These are phyloP conservation scores for Coregonus clupeaformis DNA, from an alignment of 2,113 vertebrate genomes.

Conservation along the genomic window DNA sequence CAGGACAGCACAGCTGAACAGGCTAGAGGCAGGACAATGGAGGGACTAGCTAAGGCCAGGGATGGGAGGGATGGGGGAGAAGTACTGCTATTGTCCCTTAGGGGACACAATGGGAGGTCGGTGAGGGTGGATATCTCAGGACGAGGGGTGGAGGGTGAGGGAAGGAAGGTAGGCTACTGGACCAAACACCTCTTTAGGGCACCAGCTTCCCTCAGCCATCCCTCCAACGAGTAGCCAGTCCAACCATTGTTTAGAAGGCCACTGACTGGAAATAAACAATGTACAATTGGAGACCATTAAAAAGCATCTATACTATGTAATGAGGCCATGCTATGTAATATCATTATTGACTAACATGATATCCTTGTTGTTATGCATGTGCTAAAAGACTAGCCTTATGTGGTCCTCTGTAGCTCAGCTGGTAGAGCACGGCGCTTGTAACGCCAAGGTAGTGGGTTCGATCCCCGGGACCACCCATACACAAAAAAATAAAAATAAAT, in stretches of 20 bases:
- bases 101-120: neutral
- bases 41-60: neutral
- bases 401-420: no score
- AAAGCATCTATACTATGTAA: neutral
- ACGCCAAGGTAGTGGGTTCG: no score
- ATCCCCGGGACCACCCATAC: no score
- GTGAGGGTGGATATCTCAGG: neutral
- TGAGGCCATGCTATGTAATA: neutral
- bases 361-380: neutral
- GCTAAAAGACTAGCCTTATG: constrained; percentile 3
- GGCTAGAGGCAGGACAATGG: constrained; percentile 2
- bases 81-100: neutral
- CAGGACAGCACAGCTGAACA: constrained; percentile 47
- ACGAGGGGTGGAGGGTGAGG: constrained; percentile 5
- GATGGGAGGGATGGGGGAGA: neutral
- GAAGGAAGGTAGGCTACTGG: neutral
- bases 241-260: no score
- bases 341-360: neutral
- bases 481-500: no score
- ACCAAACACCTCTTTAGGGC: neutral
- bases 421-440: no score
- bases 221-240: no score
- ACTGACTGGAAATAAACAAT: neutral
- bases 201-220: neutral
- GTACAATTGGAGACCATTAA: neutral